Evolutionary conservation across 2,113 vertebrate genomes (phyloP), one percentile per base, ranked within the genome.

Genomic region (Oncorhynchus kisutch): DNA sequence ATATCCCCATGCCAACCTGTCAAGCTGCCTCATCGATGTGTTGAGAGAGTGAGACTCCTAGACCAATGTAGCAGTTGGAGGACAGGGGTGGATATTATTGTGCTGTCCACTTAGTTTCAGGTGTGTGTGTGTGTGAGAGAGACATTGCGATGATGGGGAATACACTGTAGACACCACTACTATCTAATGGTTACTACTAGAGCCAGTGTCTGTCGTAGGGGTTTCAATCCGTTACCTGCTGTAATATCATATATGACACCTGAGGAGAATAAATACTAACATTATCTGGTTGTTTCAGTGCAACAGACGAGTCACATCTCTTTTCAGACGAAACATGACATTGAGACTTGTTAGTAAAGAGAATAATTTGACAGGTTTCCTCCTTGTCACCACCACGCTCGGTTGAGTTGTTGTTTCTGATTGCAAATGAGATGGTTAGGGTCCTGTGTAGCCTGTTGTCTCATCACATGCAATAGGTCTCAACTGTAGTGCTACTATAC

Each of bases 21-120:
- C 91, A 88, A 77, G 81, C 84, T 90, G 90, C 93, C 91, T 89
- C 87, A 89, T 92, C 88, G 87, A 85, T 90, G 92, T 89, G 86
- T 88, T 85, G 87, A 84, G 77, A 29, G 62, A 84, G 85, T 87
- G 84, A 74, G 80, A 82, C 87, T 86, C 82, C 75, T 82, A 13
- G 81, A 39, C 39, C 8, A 2, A 39, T 39, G 39, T 73, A 67
- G 71, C 79, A 88, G 88, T 87, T 80, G 84, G 74, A 49, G 81
- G 80, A 81, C 29, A 45, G 79, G 76, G 71, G 77, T 22, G 84
- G 88, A 86, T 90, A 70, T 86, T 81, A 78, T 88, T 81, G 88
- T 88, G 85, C 85, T 83, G 86, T 90, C 91, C 83, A 86, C 88
- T 91, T 90, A 88, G 90, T 89, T 91, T 83, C 87, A 88, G 88